Evolutionary conservation across 2,113 vertebrate species (phyloP), one percentile per base, ranked within the genome.

Genomic region (Sturnira hondurensis): DNA sequence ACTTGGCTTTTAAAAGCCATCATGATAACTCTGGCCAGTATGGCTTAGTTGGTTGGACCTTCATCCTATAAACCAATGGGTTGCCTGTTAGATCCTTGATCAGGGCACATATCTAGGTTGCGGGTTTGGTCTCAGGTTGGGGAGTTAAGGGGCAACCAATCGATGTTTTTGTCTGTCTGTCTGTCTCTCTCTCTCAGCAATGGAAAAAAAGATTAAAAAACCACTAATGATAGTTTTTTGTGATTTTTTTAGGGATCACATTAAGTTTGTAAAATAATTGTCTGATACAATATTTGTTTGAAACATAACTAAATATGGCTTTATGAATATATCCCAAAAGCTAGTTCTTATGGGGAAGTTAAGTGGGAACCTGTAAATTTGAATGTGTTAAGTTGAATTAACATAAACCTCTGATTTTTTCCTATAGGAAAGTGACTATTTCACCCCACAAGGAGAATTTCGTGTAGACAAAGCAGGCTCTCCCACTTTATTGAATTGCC

Each of bases 371-470:
- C 17, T 92, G 0, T 67, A 56, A 47, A 50, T 91, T 80, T 96
- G 63, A 50, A 43, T 93, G 2, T 78, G 13, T 92, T 78, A 52
- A n/a, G 26, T 38, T 90, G 45, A 77, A 54, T 41, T 96, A 74
- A 50, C 47, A 50, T 24, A 82, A 95, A 93, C 28, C 96, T 94
- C 45, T 96, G 31, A 28, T 96, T 96, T 96, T 97, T 68, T 96
- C 80, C 95, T 97, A 2, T 94, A 99, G 99, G 99, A 99, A 99
- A 99, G 99, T 61, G 99, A 99, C 98, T 99, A 99, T 98, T 99
- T 99, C 97, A 99, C 99, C 56, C 99, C 99, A 87, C 99, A 99
- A 98, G 99, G 99, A 97, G 99, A 99, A 98, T 99, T 99, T 96
- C 98, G 99, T 43, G 99, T 99, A 96, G 99, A 99, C 98, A 99